A percentile compares a stretch with the other conserved stretches of the same genome.
phyloP scores from a whole-genome alignment of 2,888 invertebrate species.

The Drosophila mimetica region DNA sequence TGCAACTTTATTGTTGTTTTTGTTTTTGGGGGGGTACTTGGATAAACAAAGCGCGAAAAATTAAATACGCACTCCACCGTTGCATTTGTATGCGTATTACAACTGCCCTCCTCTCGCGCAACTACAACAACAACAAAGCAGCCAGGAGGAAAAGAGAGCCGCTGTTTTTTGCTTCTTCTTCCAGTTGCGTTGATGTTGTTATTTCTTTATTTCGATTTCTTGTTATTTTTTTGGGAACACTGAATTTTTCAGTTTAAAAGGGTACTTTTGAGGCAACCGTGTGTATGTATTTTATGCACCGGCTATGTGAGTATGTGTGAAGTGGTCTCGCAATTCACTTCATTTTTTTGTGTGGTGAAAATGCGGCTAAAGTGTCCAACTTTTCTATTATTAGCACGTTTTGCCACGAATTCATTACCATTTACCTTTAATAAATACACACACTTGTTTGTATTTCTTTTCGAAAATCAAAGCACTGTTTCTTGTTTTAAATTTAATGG shows the following conservation, averaged over 20 bases:
- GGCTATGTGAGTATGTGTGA: conserved; percentile 10
- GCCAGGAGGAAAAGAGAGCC: conserved; percentile 25
- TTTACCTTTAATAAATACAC: conserved; percentile 24
- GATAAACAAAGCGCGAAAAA: conserved; percentile 41
- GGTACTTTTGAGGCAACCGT: conserved; percentile 4
- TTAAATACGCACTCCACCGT: conserved; percentile 58
- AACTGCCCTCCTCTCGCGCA: background rate
- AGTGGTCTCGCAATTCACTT: conserved; percentile 3
- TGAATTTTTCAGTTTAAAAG: conserved; percentile 51
- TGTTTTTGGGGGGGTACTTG: conserved; percentile 11
- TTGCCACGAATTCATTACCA: conserved; percentile 17
- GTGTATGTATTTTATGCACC: conserved; percentile 28
- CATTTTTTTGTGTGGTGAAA: conserved; percentile 51
- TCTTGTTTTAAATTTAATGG: conserved; percentile 23
- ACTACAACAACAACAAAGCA: conserved; percentile 23
- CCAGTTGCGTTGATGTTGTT: conserved; percentile 59
- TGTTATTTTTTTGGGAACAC: conserved; percentile 64
- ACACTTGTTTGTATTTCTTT: background rate
- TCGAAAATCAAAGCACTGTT: background rate
- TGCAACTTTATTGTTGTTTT: conserved; percentile 32
- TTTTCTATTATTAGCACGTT: conserved; percentile 11
- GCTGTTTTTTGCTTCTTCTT: conserved; percentile 31
- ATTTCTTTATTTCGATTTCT: conserved; percentile 37
- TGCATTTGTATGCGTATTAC: conserved; percentile 52
- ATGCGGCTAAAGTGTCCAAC: conserved; percentile 2